A percentile compares a stretch with the other conserved stretches of the same genome.
These are phyloP conservation scores for Lacanobia oleracea DNA, from an alignment of 2,888 invertebrate species.

Conservation along the genomic window DNA sequence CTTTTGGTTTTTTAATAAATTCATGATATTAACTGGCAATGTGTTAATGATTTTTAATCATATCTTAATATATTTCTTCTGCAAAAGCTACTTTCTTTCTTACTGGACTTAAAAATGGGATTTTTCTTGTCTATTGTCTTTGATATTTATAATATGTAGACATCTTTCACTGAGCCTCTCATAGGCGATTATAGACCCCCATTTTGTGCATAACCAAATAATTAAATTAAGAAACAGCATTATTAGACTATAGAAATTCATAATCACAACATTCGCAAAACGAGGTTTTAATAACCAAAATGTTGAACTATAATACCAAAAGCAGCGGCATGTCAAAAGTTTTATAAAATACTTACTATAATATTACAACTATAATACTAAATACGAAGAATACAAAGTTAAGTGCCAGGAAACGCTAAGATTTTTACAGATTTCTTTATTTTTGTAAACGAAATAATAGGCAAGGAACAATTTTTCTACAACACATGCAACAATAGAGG, in stretches of 20 bases:
- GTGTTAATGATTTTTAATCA: background rate
- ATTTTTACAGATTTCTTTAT: constrained; percentile 37
- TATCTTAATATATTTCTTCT: background rate
- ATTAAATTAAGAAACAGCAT: too few species aligned
- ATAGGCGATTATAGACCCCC: too few species aligned
- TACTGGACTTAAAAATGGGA: background rate
- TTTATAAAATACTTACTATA: constrained; percentile 48
- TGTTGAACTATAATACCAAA: constrained; percentile 43
- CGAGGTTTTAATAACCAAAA: background rate
- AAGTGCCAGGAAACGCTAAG: constrained; percentile 63
- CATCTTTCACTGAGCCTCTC: background rate
- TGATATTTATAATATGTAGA: background rate
- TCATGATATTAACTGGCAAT: background rate
- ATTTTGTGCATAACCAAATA: too few species aligned
- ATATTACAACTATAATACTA: constrained; percentile 6
- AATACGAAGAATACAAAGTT: constrained; percentile 35
- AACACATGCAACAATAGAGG: constrained; percentile 58
- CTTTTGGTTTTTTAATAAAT: constrained; percentile 36
- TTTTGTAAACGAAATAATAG: constrained; percentile 45
- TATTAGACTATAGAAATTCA: too few species aligned
- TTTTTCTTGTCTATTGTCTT: background rate
- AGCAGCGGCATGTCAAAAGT: constrained; percentile 36
- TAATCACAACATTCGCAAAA: too few species aligned
- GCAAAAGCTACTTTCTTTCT: background rate
- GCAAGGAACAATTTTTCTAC: constrained; percentile 45